phyloP scores from a whole-genome alignment of 1,140 invertebrate species.

The Drosophila nigrodunni region DNA sequence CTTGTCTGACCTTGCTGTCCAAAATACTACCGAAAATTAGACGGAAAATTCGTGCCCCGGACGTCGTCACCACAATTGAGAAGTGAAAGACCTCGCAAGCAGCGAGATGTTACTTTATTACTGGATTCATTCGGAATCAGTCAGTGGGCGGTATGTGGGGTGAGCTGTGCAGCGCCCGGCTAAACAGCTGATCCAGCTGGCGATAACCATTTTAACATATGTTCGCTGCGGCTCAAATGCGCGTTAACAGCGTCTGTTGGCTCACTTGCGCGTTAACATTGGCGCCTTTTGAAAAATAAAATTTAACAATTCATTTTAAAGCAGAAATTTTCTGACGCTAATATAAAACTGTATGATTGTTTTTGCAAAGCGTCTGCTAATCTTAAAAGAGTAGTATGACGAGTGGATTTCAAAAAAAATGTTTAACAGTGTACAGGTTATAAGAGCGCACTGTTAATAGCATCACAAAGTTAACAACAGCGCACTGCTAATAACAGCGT shows the following conservation, averaged over 20 bases:
- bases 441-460: background rate
- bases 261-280: slow-evolving; percentile 19
- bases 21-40: slow-evolving; percentile 12
- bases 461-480: background rate
- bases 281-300: background rate
- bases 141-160: background rate
- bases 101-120: slow-evolving; percentile 16
- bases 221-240: background rate
- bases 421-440: background rate
- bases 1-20: slow-evolving; percentile 71
- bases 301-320: background rate
- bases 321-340: background rate
- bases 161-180: background rate
- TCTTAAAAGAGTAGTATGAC: background rate
- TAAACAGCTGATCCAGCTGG: slow-evolving; percentile 30
- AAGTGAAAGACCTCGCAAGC: slow-evolving; percentile 41
- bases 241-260: slow-evolving; percentile 2
- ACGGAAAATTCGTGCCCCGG: slow-evolving; percentile 1
- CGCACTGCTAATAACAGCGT: background rate
- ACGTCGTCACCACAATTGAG: slow-evolving; percentile 30
- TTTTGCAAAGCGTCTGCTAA: background rate
- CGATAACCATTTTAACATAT: slow-evolving; percentile 31
- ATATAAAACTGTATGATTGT: background rate
- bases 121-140: background rate
- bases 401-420: background rate